Conservation (phyloP, 2,888 invertebrate genomes). For the Tetramorium bicarinatum region DNA sequence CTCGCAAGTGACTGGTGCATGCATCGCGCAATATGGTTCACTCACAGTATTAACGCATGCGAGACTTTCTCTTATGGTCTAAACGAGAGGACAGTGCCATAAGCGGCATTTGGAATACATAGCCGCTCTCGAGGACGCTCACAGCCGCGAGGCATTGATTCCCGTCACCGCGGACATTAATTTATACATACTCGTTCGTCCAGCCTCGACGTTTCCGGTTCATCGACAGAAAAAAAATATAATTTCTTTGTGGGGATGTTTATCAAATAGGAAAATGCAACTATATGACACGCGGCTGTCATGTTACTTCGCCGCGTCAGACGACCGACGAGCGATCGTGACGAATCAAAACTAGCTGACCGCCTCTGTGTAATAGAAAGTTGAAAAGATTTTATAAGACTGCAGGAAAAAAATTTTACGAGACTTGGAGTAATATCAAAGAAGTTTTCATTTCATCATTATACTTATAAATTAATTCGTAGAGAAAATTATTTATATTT, state of each 20-base stretch:
- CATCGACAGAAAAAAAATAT: constrained; percentile 2
- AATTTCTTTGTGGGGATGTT: constrained; percentile 9
- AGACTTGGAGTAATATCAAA: neutral
- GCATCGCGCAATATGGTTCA: constrained; percentile 44
- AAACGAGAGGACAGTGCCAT: constrained; percentile 53
- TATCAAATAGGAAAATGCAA: constrained; percentile 14
- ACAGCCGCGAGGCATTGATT: constrained; percentile 32
- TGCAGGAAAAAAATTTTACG: neutral
- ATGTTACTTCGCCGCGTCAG: constrained; percentile 4
- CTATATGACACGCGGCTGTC: neutral
- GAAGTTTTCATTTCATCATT: neutral
- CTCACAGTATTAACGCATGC: constrained; percentile 23
- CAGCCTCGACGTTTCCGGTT: constrained; percentile 43
- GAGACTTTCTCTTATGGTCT: constrained; percentile 51
- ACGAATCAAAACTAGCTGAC: neutral
- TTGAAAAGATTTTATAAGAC: constrained; percentile 7
- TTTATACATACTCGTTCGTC: neutral
- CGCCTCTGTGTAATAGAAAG: constrained; percentile 4
- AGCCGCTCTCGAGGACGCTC: constrained; percentile 65
- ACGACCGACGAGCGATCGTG: neutral
- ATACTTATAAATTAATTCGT: constrained; percentile 8
- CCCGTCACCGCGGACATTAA: constrained; percentile 6
- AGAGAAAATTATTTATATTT: neutral
- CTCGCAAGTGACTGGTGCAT: constrained; percentile 17
- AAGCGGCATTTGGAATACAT: constrained; percentile 62